Base-by-base conservation (phyloP, 2,888 invertebrate genomes). In the Habroteleia sp. region DNA sequence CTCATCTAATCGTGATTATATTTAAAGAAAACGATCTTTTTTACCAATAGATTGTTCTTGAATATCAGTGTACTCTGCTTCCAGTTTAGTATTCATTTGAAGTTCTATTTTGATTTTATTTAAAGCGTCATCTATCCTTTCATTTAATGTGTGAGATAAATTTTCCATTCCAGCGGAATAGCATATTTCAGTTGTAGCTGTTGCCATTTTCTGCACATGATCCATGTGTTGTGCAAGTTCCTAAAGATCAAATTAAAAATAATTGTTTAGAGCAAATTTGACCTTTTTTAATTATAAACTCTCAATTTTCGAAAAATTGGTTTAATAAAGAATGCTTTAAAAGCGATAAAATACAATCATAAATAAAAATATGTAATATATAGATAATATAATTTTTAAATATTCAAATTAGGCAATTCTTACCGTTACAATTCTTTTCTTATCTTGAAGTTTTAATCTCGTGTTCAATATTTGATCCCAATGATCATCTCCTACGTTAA, bases 111-210 rank as follows among this genome's bases (percentile, higher is more conserved):
- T 77, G 63, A 84, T 78, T 68, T 83, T 84, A 31, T 68, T 73
- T 2, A 85, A 42, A n/a, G 85, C 85, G 62, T 87, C 86, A n/a
- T 86, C 84, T 77, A 87, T 81, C 71, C 87, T 82, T 60, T 83
- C 81, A 10, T 80, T 81, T 8, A 88, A 79, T 2, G 82, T 80
- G 42, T 76, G 79, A 6, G 85, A 84, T 56, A 88, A 79, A 77
- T 79, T 86, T 31, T 88, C 87, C 86, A 88, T 80, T n/a, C 84
- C 86, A 4, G 83, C 81, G 39, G 85, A 77, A 25, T 82, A 86
- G 80, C 84, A 82, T 20, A 87, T 79, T 77, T 85, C 83, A 1
- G 85, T 81, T n/a, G 83, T 82, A 8, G 87, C 82, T 48, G 77
- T 79, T 69, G 83, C 87, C 58, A 69, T 42, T 50, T 69, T 69